Evolutionary conservation across 2,797 vertebrate genomes (phyloP).

Genomic region (Sorex maritimensis): DNA sequence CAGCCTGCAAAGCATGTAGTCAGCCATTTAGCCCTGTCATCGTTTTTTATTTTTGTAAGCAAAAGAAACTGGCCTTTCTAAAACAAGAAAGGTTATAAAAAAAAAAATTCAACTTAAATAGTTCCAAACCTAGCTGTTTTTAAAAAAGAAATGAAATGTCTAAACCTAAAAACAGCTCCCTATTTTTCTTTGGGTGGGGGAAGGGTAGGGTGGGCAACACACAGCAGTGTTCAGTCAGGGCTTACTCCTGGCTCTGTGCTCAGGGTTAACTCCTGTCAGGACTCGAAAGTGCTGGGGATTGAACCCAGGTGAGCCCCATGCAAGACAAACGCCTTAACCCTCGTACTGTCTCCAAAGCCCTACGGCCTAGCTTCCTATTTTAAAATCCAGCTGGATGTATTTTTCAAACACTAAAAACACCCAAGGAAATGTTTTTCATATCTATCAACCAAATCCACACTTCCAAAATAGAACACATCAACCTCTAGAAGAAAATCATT

Average conservation of each 20-base stretch:
- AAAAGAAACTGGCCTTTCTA: slow-evolving; percentile 34
- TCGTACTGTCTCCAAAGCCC: too few species aligned
- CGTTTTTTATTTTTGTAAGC: neutral
- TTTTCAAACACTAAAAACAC: slow-evolving; percentile 23
- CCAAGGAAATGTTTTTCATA: neutral
- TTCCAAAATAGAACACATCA: neutral
- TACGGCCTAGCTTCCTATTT: neutral
- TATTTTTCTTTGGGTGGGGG: too few species aligned
- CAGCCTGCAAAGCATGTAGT: too few species aligned
- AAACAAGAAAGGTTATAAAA: neutral
- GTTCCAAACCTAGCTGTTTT: slow-evolving; percentile 5
- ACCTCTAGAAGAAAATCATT: slow-evolving; percentile 8
- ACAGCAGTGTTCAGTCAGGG: too few species aligned
- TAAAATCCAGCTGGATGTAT: neutral
- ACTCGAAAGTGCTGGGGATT: too few species aligned
- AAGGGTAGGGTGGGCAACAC: too few species aligned
- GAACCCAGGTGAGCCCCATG: too few species aligned
- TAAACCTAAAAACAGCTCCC: slow-evolving; percentile 9
- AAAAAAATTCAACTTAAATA: neutral
- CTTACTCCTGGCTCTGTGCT: too few species aligned
- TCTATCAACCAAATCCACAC: neutral
- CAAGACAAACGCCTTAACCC: too few species aligned
- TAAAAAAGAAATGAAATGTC: neutral
- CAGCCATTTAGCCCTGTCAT: too few species aligned
- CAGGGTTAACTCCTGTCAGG: too few species aligned